A percentile compares a stretch with the other conserved stretches of the same genome.
phyloP scores from a whole-genome alignment of 2,113 vertebrate genomes.

The Agelaius phoeniceus region DNA sequence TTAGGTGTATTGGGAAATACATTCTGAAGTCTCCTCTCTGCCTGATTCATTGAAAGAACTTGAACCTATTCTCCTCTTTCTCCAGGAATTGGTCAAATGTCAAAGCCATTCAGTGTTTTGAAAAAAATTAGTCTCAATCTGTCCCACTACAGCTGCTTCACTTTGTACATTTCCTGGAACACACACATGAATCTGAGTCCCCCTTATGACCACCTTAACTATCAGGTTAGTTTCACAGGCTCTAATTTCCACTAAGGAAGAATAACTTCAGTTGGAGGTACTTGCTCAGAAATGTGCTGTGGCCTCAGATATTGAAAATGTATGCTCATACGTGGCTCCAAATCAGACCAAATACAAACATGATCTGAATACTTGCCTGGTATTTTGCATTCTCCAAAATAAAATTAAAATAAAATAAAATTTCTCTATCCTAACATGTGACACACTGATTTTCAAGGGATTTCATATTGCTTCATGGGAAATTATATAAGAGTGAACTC shows the following conservation, averaged over 20 bases:
- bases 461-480: background rate
- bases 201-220: background rate
- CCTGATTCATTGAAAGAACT: background rate
- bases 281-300: background rate
- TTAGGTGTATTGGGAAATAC: background rate
- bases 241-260: background rate
- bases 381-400: background rate
- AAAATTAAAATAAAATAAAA: background rate
- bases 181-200: background rate
- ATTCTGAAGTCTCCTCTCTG: background rate
- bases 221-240: background rate
- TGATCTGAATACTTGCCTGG: background rate
- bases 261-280: background rate
- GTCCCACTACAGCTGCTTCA: background rate
- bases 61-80: conserved; percentile 12
- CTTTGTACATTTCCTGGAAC: background rate
- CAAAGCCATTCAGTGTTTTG: background rate
- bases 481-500: background rate
- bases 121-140: conserved; percentile 17
- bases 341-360: background rate
- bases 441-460: background rate
- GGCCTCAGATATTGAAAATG: background rate
- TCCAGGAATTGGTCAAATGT: background rate
- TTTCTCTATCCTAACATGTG: background rate
- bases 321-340: background rate